phyloP scores from a whole-genome alignment of 2,113 vertebrate species.

The Heterocephalus glaber region DNA sequence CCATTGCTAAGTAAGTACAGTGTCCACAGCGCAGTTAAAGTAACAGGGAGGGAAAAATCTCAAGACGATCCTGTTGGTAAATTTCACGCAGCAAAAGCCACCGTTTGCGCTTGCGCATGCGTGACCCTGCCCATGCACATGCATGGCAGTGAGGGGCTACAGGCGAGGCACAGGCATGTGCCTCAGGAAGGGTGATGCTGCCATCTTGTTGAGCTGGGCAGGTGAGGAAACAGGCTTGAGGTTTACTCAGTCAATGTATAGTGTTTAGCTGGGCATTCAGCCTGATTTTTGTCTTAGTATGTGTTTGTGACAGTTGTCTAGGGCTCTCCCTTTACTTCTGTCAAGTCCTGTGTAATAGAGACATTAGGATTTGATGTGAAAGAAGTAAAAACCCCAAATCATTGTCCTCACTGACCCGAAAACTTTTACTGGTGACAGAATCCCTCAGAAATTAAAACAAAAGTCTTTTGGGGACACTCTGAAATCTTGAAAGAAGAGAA shows the following conservation, averaged over 20 bases:
- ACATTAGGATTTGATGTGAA: neutral
- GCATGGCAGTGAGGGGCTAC: neutral
- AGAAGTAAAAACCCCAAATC: neutral
- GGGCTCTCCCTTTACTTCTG: neutral
- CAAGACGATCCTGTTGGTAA: neutral
- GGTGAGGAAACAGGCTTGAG: neutral
- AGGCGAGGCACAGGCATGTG: fast-evolving
- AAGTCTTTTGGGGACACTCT: neutral
- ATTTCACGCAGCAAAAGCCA: neutral
- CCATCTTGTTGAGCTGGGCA: neutral
- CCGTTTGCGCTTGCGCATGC: neutral
- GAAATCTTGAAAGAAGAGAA: neutral
- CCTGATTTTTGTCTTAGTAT: neutral
- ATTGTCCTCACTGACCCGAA: neutral
- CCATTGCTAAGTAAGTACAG: no score
- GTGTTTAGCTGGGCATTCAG: neutral
- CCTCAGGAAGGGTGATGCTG: neutral
- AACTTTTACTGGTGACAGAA: neutral
- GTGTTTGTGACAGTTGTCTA: fast-evolving
- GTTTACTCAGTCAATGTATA: neutral
- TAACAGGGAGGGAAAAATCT: neutral
- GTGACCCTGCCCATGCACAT: no score
- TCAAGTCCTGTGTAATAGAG: neutral
- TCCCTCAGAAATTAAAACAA: neutral
- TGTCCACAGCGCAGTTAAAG: neutral